Evolutionary conservation across 2,113 vertebrate genomes (phyloP), one percentile per base, ranked within the genome.

Genomic region (Ornithorhynchus anatinus): DNA sequence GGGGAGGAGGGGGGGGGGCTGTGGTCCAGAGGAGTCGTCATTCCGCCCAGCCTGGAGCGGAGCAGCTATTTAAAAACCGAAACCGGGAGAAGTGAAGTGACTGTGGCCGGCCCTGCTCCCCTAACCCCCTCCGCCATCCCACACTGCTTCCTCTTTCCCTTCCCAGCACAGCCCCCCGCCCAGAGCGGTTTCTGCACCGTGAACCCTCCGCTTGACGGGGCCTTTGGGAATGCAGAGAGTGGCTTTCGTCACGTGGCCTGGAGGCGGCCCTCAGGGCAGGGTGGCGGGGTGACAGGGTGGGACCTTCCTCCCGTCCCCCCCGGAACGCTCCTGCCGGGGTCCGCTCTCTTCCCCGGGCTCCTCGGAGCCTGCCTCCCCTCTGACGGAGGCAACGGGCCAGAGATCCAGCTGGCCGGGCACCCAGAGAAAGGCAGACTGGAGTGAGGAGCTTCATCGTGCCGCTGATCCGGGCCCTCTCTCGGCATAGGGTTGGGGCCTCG

Each of bases 121-220:
- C 80, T 68, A 69, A 70, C 59, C 80, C 85, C 72, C 77, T 31
- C 29, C 77, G 74, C 80, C 80, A 82, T 42, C 73, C 56, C 73
- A 79, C 42, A 23, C 75, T 79, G 80, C 80, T 87, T 87, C 85
- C 80, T 85, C 85, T 87, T 87, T 87, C 82, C 80, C 59, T 77
- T 51, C 66, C 74, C 53, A 15, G n/a, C 75, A 44, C 12, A 2
- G 44, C 70, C 69, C 73, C 53, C 69, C 61, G n/a, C 58, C 61
- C 3, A 1, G 72, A 44, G 61, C 56, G 20, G 22, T 14, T 42
- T 59, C 51, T 32, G n/a, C 32, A 2, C 1, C 4, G 29, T 19
- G 61, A 51, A n/a, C 31, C 47, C 27, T 37, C 15, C 11, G 3
- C 36, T 35, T 51, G 29, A 29, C 31, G 14, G 22, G 45, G 25